phyloP scores from a whole-genome alignment of 2,888 invertebrate genomes.

The Boloria selene region DNA sequence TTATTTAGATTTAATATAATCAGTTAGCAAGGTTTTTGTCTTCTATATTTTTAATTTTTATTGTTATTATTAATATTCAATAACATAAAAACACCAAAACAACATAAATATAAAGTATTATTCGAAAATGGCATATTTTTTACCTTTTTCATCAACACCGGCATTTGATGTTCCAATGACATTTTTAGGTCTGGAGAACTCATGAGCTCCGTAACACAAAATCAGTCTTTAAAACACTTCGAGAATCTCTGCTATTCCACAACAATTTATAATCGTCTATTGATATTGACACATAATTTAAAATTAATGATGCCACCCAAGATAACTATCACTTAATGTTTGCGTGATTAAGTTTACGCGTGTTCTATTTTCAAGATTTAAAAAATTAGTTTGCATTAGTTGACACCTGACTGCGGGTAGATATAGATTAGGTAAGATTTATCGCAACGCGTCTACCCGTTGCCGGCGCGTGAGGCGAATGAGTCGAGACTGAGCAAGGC shows the following conservation, averaged over 20 bases:
- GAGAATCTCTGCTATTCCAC: slow-evolving; percentile 13
- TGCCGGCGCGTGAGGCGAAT: slow-evolving; percentile 65
- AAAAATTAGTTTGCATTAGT: slow-evolving; percentile 25
- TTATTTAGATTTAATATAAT: too few species aligned
- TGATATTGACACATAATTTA: slow-evolving; percentile 45
- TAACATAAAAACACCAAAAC: too few species aligned
- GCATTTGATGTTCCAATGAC: slow-evolving; percentile 74
- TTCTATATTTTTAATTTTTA: too few species aligned
- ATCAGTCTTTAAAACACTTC: slow-evolving; percentile 9
- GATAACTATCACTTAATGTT: slow-evolving; percentile 62
- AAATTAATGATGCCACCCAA: slow-evolving; percentile 56
- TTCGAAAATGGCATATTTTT: background rate
- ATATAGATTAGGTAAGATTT: slow-evolving; percentile 38
- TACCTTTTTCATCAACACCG: slow-evolving; percentile 75
- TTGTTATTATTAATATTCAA: too few species aligned
- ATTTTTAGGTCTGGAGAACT: slow-evolving; percentile 70
- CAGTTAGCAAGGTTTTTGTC: too few species aligned
- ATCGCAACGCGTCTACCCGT: slow-evolving; percentile 60
- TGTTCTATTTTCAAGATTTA: slow-evolving; percentile 13
- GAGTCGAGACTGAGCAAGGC: slow-evolving; percentile 49
- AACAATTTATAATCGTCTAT: slow-evolving; percentile 18
- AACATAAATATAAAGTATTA: too few species aligned
- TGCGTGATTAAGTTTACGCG: slow-evolving; percentile 44
- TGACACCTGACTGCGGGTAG: slow-evolving; percentile 40
- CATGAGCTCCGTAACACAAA: slow-evolving; percentile 46